phyloP scores from a whole-genome alignment of 2,113 vertebrate genomes.

The Hypanus sabinus region DNA sequence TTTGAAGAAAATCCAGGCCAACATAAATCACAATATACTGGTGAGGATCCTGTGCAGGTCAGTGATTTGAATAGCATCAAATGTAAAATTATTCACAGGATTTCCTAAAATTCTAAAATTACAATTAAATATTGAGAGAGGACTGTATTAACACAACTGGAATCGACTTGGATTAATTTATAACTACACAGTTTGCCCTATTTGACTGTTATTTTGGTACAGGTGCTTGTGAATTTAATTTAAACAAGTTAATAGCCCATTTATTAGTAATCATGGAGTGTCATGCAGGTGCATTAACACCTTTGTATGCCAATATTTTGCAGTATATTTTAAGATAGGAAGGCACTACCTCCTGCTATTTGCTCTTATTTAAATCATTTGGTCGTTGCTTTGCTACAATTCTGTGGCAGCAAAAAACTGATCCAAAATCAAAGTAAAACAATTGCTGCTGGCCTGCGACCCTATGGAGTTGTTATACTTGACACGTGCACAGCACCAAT shows the following conservation, averaged over 20 bases:
- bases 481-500: too few species aligned
- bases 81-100: neutral
- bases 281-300: neutral
- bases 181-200: neutral
- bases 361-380: neutral
- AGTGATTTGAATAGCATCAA: neutral
- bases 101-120: neutral
- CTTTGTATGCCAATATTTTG: neutral
- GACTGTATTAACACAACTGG: neutral
- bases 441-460: too few species aligned
- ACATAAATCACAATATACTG: neutral
- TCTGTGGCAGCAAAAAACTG: too few species aligned
- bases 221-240: neutral
- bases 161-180: neutral
- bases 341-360: neutral
- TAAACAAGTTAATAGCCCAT: neutral
- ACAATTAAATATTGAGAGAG: neutral
- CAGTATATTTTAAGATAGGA: neutral
- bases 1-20: neutral
- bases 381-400: neutral
- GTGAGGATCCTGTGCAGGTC: neutral
- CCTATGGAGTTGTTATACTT: too few species aligned
- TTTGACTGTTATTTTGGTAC: neutral
- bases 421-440: too few species aligned
- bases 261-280: neutral